Evolutionary conservation across 2,888 invertebrate genomes (phyloP), one percentile per base, ranked within the genome.

Genomic region (Scaptomyza polygonia): DNA sequence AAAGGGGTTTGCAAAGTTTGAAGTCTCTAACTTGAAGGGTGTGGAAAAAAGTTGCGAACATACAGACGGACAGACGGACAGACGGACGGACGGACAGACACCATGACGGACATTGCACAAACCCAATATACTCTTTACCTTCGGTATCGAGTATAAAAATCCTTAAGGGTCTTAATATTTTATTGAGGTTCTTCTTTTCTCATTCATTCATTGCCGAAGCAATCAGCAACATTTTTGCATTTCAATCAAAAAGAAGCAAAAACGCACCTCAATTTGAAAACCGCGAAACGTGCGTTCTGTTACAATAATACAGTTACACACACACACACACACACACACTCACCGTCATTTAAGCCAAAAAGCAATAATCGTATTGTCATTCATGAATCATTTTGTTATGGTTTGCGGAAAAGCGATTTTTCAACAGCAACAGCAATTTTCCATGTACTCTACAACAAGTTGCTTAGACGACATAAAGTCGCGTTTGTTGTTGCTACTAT

Each of bases 381-480:
- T 83, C 64, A 86, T 79, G 66, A 77, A 79, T 72, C 67, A 77
- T 64, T 68, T 54, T 44, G 40, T 39, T 63, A 29, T 54, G 44
- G 25, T 29, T 51, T 51, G 32, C 62, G 59, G 72, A 77, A 80
- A 80, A 77, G 58, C 51, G 58, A 51, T 69, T 76, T 77, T 72
- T 42, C 66, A 40, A 12, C 32, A 30, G 32, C 29, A 25, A 30
- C 54, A 55, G 43, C 59, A 57, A 44, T 55, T 55, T 63, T 62
- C 45, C 69, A 58, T 43, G 21, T 51, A 52, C 11, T 34, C n/a
- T n/a, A n/a, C n/a, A n/a, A 32, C 12, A 39, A 39, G 9, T 32
- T 18, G 30, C 4, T 6, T 29, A 43, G 53, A 36, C 36, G 61
- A 44, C 49, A 40, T 18, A 30, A 63, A 61, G 47, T 32, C 9